Percentiles rank a stretch among this genome's conserved stretches.
Evolutionary conservation across 1,140 invertebrate genomes (phyloP).

Genomic region (Bombus waltoni): DNA sequence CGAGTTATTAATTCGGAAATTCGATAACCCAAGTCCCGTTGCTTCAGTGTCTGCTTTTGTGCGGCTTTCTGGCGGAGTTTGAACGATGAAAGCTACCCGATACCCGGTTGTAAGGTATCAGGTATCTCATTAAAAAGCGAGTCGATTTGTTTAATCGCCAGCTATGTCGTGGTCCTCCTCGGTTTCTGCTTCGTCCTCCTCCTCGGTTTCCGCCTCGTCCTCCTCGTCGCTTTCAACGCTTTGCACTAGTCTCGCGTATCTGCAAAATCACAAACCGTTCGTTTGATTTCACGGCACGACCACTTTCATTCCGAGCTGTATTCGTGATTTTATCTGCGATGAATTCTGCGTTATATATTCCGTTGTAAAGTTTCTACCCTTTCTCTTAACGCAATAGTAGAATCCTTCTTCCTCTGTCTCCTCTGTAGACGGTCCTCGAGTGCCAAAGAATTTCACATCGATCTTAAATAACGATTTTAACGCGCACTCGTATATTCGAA

Average conservation of each 20-base stretch:
- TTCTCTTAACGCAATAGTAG: not conserved
- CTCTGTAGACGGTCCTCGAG: not conserved
- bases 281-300: not conserved
- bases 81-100: slow-evolving; percentile 17
- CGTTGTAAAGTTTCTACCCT: not conserved
- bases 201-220: slow-evolving; percentile 57
- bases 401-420: not conserved
- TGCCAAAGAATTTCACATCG: too few species aligned
- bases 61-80: too few species aligned
- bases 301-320: not conserved
- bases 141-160: slow-evolving; percentile 46
- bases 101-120: not conserved
- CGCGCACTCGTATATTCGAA: too few species aligned
- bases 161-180: slow-evolving; percentile 60
- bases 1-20: slow-evolving; percentile 1
- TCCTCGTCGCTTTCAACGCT: slow-evolving; percentile 69
- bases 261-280: slow-evolving; percentile 39
- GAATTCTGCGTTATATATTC: not conserved
- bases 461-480: too few species aligned
- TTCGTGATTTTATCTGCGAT: not conserved
- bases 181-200: slow-evolving; percentile 64
- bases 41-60: too few species aligned
- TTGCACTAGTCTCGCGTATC: slow-evolving; percentile 78
- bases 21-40: not conserved
- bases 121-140: slow-evolving; percentile 37